Conservation (phyloP, 2,113 vertebrate species). For the Vanacampus margaritifer region DNA sequence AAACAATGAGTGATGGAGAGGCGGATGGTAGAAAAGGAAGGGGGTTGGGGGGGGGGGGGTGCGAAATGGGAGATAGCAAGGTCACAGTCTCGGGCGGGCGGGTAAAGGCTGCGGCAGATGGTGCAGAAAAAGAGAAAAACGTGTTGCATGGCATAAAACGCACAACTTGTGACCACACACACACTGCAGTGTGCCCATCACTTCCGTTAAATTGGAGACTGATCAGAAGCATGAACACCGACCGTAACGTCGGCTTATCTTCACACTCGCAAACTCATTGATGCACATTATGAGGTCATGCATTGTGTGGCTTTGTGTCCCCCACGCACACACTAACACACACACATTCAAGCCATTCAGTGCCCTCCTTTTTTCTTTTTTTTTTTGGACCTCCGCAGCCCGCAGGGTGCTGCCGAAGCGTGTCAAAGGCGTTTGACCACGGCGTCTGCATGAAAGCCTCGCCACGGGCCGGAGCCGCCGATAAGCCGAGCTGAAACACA, state of each 20-base stretch:
- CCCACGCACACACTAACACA: neutral
- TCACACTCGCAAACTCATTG: neutral
- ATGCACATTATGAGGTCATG: neutral
- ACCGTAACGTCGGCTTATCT: conserved; percentile 1
- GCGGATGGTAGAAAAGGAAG: conserved; percentile 8
- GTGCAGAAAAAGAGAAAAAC: conserved; percentile 24
- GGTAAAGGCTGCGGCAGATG: conserved; percentile 25
- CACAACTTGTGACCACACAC: conserved; percentile 27
- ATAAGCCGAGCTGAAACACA: conserved; percentile 30
- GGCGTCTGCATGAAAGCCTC: conserved; percentile 60
- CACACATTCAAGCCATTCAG: neutral
- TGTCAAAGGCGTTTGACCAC: conserved; percentile 66
- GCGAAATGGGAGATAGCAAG: conserved; percentile 54
- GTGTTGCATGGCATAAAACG: conserved; percentile 34
- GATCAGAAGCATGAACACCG: neutral
- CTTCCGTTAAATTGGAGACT: neutral
- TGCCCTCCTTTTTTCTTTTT: neutral
- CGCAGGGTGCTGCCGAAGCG: conserved; percentile 39
- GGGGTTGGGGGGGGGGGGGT: conserved; percentile 21
- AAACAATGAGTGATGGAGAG: conserved; percentile 28
- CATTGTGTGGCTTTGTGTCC: neutral
- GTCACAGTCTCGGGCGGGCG: conserved; percentile 42
- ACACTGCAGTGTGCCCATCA: neutral
- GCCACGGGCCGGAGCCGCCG: conserved; percentile 50
- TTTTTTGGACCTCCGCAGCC: conserved; percentile 44